phyloP scores from a whole-genome alignment of 1,140 invertebrate genomes.

The Nylanderia fulva region DNA sequence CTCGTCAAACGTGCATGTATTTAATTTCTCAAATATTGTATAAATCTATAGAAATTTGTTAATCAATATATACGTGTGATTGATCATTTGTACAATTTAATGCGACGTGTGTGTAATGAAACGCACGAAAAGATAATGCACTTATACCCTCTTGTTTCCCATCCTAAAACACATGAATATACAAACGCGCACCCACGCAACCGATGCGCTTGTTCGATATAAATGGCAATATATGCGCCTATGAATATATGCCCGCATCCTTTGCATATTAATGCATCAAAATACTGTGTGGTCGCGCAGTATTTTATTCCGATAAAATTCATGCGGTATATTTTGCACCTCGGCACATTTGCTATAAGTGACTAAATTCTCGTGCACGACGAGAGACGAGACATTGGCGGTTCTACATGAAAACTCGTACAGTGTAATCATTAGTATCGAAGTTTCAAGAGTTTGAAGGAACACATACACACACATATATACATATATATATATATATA shows the following conservation, averaged over 20 bases:
- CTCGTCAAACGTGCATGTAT: neutral
- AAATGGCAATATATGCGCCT: conserved; percentile 19
- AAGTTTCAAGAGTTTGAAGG: neutral
- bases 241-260: conserved; percentile 34
- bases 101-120: neutral
- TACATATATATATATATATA: too few species aligned
- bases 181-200: neutral
- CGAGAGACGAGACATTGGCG: conserved; percentile 20
- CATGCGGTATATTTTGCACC: conserved; percentile 28
- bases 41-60: neutral
- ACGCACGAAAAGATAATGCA: conserved; percentile 5
- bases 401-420: conserved; percentile 2
- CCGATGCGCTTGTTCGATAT: conserved; percentile 25
- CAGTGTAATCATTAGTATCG: neutral
- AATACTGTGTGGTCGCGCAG: conserved; percentile 4
- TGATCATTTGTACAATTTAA: neutral
- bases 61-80: neutral
- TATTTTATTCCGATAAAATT: conserved; percentile 36
- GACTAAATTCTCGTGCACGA: neutral
- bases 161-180: neutral
- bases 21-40: neutral
- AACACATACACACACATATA: too few species aligned
- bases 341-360: neutral
- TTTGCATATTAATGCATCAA: conserved; percentile 50
- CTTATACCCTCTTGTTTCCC: conserved; percentile 12